Base-by-base conservation (phyloP, 2,888 invertebrate genomes). In the Coremacera marginata region DNA sequence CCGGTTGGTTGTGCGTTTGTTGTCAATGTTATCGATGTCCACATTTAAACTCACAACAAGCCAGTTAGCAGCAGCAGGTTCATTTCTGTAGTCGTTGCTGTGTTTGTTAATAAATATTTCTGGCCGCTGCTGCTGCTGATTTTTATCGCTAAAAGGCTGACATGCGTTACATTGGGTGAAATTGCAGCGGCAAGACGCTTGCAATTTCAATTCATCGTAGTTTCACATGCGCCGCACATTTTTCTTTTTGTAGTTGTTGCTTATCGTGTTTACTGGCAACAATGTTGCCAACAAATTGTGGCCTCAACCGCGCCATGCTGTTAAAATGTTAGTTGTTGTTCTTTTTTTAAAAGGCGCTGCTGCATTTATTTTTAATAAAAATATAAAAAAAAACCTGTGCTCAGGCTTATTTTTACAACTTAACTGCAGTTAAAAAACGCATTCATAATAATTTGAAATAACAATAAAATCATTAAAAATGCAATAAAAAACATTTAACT, bases 231-330 rank as follows among this genome's bases (percentile, higher is more conserved):
- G 57, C 52, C 4, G 0, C 11, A 31, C 52, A 27, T 25, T 74
- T 74, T 27, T 63, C 9, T 34, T 68, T 22, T 68, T 67, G 27
- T 57, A 37, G 37, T 25, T 57, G 31, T 19, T 70, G n/a, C 31
- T 57, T 71, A 16, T 34, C 49, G 70, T 55, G 27, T 70, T 16
- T 8, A 22, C 19, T 49, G 19, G 55, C 70, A 34, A 70, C 70
- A 70, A 31, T 70, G 52, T 34, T 70, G 70, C 55, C 55, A 55
- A 70, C 70, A 70, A 57, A 27, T 67, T 67, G 67, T 67, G 65
- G 37, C 31, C 22, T 9, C 22, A 44, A 44, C 1, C 44, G 44
- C 14, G 44, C 14, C 44, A 44, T 11, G 44, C 44, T 44, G 44
- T 44, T 44, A 44, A 44, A 44, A 44, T 37, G 8, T 37, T 31